These are phyloP conservation scores for Triplophysa bombifrons DNA, from an alignment of 2,797 vertebrate genomes.

Conservation along the genomic window DNA sequence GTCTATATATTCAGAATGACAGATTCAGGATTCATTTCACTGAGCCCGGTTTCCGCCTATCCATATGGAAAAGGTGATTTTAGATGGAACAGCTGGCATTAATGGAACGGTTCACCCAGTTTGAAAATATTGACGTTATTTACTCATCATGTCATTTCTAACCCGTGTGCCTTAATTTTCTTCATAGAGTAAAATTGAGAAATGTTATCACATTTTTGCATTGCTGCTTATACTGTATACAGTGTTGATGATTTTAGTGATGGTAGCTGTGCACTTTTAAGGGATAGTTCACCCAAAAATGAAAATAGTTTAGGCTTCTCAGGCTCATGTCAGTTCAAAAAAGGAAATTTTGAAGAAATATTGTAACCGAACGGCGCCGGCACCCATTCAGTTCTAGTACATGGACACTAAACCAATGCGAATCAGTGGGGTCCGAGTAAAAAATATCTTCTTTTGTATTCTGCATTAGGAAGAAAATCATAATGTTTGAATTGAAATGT, in stretches of 20 bases:
- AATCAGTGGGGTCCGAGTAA: no score
- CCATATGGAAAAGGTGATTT: slow-evolving; percentile 12
- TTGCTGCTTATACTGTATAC: neutral
- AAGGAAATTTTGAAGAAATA: no score
- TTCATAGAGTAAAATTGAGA: neutral
- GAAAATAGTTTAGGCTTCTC: no score
- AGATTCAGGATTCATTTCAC: slow-evolving; percentile 9
- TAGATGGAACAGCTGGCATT: neutral
- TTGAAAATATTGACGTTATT: neutral
- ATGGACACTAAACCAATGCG: no score
- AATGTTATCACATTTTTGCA: neutral
- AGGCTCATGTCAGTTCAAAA: no score
- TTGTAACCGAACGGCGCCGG: no score
- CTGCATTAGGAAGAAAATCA: no score
- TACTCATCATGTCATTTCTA: neutral
- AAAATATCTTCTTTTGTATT: no score
- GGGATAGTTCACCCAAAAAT: no score
- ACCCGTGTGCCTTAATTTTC: neutral
- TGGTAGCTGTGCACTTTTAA: no score
- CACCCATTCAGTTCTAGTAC: no score
- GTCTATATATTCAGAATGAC: slow-evolving; percentile 24
- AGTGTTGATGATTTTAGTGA: neutral
- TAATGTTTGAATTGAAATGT: no score
- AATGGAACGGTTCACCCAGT: neutral
- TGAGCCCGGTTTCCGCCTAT: neutral